These are phyloP conservation scores for Lasioglossum albipes DNA, from an alignment of 1,140 invertebrate genomes.

Conservation along the genomic window DNA sequence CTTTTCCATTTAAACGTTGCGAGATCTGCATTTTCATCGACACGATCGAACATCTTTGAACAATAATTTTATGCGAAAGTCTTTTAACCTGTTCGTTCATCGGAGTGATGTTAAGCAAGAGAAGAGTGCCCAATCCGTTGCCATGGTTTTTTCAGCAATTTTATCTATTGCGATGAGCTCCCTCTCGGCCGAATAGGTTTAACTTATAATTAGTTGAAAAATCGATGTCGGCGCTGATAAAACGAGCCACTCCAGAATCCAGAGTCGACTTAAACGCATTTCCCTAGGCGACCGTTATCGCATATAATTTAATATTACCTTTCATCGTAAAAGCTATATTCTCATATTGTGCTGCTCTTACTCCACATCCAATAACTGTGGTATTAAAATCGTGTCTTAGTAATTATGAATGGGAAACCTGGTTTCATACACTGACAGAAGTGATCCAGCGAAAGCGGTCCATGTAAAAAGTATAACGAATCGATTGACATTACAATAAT, in stretches of 20 bases:
- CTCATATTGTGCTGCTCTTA: neutral
- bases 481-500: no score
- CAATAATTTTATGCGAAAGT: neutral
- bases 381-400: neutral
- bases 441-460: no score
- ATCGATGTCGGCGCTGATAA: conserved; percentile 1
- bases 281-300: neutral
- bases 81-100: neutral
- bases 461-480: no score
- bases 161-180: neutral
- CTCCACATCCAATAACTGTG: neutral
- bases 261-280: neutral
- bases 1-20: neutral
- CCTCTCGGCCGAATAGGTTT: neutral
- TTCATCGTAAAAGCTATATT: neutral
- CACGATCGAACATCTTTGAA: neutral
- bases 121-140: neutral
- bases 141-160: neutral
- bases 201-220: conserved; percentile 14
- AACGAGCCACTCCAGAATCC: conserved; percentile 1
- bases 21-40: neutral
- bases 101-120: neutral
- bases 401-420: no score
- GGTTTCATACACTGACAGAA: no score
- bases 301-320: conserved; percentile 2